Evolutionary conservation across 2,797 vertebrate genomes (phyloP).

Genomic region (Syngnathus rostellatus): DNA sequence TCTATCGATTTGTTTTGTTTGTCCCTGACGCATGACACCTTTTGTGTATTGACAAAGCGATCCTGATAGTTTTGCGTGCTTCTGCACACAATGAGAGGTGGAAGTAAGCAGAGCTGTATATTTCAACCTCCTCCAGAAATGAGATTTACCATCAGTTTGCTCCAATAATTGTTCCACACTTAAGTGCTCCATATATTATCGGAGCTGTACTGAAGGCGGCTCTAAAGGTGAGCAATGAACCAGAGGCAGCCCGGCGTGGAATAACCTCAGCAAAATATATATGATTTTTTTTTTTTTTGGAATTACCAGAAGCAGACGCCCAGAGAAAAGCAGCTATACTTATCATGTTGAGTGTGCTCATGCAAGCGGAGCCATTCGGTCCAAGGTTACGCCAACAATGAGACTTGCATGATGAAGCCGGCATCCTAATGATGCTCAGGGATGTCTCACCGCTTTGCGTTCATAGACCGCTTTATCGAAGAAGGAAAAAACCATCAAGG

Average conservation of each 20-base stretch:
- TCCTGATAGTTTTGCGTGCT: not conserved
- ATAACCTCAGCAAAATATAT: not conserved
- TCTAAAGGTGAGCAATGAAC: not conserved
- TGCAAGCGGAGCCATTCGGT: not conserved
- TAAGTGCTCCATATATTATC: slow-evolving; percentile 2
- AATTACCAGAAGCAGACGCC: too few species aligned
- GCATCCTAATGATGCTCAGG: not conserved
- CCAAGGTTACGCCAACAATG: slow-evolving; percentile 3
- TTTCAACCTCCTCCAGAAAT: not conserved
- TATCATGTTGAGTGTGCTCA: not conserved
- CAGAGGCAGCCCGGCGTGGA: not conserved
- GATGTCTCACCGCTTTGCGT: not conserved
- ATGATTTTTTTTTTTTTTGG: too few species aligned
- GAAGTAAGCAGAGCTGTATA: not conserved
- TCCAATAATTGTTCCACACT: not conserved
- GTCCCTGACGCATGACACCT: not conserved
- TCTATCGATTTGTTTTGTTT: not conserved
- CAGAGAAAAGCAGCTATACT: not conserved
- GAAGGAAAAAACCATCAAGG: not conserved
- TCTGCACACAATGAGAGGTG: not conserved
- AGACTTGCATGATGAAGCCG: not conserved
- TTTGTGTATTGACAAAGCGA: not conserved
- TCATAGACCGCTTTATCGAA: not conserved
- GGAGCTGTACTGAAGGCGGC: not conserved
- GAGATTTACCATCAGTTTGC: slow-evolving; percentile 1